Evolutionary conservation across 2,797 vertebrate species (phyloP).

Genomic region (Sylvia borin): DNA sequence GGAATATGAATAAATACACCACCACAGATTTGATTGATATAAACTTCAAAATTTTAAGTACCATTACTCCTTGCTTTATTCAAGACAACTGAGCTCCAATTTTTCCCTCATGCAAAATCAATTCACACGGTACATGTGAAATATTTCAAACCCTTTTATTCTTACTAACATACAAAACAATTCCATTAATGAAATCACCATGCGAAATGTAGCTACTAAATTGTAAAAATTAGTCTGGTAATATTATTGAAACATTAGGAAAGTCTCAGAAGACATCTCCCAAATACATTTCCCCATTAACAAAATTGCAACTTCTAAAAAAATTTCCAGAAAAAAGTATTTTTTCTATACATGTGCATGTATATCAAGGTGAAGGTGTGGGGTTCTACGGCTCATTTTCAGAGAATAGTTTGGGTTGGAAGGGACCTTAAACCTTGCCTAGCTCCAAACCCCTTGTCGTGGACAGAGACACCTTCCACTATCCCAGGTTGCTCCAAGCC

Average conservation of each 20-base stretch:
- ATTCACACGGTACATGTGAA: not conserved
- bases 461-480: not conserved
- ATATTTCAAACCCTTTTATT: not conserved
- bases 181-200: not conserved
- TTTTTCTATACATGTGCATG: no score
- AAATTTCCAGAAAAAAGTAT: not conserved
- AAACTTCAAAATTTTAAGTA: not conserved
- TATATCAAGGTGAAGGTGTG: not conserved
- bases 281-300: not conserved
- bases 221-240: not conserved
- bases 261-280: not conserved
- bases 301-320: not conserved
- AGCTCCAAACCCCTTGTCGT: not conserved
- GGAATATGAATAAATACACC: no score
- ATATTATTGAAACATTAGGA: not conserved
- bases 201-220: not conserved
- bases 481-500: rapidly evolving
- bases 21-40: not conserved
- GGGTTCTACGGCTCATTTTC: not conserved
- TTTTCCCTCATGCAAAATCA: not conserved
- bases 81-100: not conserved
- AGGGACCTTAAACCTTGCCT: not conserved
- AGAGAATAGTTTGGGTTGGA: not conserved
- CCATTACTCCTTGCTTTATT: not conserved
- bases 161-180: not conserved